Conservation (phyloP, 2,797 vertebrate genomes). For the Orestias chungarensis region DNA sequence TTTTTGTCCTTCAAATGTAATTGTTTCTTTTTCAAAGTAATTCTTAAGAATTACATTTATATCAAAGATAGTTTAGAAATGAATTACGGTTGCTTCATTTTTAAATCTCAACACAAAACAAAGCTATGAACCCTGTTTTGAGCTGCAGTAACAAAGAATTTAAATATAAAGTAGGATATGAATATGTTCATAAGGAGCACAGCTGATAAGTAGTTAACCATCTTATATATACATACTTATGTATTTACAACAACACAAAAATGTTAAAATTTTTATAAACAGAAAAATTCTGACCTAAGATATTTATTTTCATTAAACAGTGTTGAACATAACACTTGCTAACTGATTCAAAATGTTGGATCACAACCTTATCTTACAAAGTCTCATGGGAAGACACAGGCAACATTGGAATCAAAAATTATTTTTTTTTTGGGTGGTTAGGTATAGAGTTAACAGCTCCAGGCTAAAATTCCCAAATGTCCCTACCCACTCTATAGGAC, state of each 20-base stretch:
- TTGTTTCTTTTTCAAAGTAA: background rate
- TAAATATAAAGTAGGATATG: background rate
- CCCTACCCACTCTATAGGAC: conserved; percentile 43
- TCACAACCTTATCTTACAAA: background rate
- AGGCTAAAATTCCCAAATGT: conserved; percentile 42
- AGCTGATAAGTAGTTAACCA: background rate
- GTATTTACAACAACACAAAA: background rate
- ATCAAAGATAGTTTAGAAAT: background rate
- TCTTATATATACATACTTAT: background rate
- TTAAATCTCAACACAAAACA: background rate
- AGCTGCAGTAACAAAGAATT: background rate
- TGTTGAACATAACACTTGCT: conserved; percentile 6
- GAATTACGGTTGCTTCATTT: background rate
- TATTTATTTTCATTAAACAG: background rate
- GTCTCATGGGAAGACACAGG: conserved; percentile 5
- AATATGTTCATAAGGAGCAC: background rate
- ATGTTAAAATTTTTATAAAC: background rate
- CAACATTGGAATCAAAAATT: conserved; percentile 1
- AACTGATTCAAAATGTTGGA: conserved; percentile 9
- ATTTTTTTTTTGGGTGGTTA: conserved; percentile 21
- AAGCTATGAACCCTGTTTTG: background rate
- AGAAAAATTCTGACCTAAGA: background rate
- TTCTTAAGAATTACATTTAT: background rate
- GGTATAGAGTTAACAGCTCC: conserved; percentile 31
- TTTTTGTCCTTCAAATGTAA: background rate